Percentiles rank a stretch among this genome's conserved stretches.
Conservation (phyloP, 2,113 vertebrate genomes). For the Saguinus midas region DNA sequence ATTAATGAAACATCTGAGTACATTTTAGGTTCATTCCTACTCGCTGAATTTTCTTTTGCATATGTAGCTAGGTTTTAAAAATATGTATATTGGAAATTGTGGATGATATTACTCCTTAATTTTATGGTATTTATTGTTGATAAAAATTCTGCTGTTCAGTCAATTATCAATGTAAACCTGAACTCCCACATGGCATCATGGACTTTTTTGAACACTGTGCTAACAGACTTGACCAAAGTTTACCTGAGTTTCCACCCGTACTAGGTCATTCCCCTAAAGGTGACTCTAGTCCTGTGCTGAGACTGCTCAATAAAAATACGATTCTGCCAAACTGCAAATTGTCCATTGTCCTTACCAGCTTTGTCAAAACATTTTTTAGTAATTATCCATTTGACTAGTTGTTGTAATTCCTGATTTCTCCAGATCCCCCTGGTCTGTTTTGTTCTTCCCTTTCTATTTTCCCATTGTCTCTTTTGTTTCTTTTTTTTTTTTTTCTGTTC, state of each 20-base stretch:
- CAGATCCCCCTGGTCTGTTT: neutral
- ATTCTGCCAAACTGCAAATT: neutral
- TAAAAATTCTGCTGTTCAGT: neutral
- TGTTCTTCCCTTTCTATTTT: neutral
- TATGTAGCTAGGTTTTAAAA: neutral
- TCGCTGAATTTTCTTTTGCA: neutral
- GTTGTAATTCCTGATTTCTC: neutral
- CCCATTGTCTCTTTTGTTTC: neutral
- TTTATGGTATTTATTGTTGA: neutral
- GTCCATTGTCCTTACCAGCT: neutral
- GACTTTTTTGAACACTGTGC: neutral
- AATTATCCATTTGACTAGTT: neutral
- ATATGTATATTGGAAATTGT: neutral
- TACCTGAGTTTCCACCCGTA: neutral
- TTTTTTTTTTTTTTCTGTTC: neutral
- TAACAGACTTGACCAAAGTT: neutral
- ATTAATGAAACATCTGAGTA: neutral
- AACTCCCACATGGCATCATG: neutral
- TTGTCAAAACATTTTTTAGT: neutral
- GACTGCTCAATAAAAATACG: neutral
- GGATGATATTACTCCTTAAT: neutral
- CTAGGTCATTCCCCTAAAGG: neutral
- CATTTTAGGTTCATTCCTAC: neutral
- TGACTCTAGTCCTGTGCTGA: neutral
- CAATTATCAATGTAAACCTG: neutral